These are phyloP conservation scores for Psittacus erithacus DNA, from an alignment of 2,113 vertebrate species.

Conservation along the genomic window DNA sequence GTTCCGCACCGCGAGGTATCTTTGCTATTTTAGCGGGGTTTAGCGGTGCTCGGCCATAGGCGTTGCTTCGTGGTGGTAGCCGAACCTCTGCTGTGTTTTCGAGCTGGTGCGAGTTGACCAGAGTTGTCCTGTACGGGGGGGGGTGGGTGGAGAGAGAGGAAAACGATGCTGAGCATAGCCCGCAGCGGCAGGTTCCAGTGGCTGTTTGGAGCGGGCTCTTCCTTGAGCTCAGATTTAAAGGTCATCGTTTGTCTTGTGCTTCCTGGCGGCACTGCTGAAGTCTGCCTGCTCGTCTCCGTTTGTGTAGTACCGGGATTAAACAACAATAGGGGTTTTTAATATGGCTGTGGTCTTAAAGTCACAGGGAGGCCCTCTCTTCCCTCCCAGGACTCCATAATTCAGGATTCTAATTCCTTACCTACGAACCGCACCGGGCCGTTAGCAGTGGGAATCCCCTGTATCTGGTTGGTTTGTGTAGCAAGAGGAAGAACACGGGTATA, in stretches of 20 bases:
- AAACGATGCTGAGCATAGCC: fast-evolving
- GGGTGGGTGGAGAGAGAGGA: background rate
- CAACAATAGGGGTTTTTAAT: background rate
- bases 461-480: too few relatives aligned
- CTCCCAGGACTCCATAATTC: fast-evolving
- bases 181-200: background rate
- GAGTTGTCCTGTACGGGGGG: background rate
- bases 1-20: background rate
- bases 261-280: background rate
- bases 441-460: fast-evolving
- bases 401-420: background rate
- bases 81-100: background rate
- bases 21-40: too few relatives aligned
- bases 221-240: background rate
- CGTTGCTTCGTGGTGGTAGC: background rate
- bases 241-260: background rate
- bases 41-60: background rate
- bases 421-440: fast-evolving
- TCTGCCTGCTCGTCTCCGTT: background rate
- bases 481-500: background rate
- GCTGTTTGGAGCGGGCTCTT: background rate
- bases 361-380: background rate
- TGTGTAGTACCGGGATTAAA: background rate
- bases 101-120: background rate
- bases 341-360: background rate